These are phyloP conservation scores for Nymphalis c-album DNA, from an alignment of 2,888 invertebrate genomes.

Conservation along the genomic window DNA sequence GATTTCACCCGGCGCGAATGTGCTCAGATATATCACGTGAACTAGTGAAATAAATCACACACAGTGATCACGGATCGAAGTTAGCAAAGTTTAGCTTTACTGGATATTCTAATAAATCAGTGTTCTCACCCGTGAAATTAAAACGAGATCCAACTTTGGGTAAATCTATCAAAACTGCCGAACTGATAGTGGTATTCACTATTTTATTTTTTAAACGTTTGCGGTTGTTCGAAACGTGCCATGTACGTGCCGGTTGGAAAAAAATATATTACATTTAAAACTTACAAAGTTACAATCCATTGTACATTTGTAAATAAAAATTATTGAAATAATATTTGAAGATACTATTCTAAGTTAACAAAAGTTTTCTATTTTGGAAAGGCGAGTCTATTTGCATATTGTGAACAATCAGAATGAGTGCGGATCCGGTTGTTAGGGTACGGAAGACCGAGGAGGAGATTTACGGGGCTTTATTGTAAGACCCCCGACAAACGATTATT, in stretches of 20 bases:
- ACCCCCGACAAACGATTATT: constrained; percentile 60
- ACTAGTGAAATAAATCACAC: constrained; percentile 58
- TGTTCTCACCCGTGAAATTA: constrained; percentile 61
- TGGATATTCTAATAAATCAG: constrained; percentile 64
- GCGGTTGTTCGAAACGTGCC: not conserved
- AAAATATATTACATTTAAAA: no score
- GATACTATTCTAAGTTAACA: constrained; percentile 32
- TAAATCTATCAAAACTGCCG: constrained; percentile 49
- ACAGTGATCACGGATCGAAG: constrained; percentile 64
- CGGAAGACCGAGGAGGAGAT: constrained; percentile 38
- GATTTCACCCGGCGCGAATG: constrained; percentile 25
- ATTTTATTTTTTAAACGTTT: constrained; percentile 2
- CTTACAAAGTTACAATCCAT: no score
- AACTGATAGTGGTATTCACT: constrained; percentile 25
- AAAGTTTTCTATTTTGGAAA: constrained; percentile 32
- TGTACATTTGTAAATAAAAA: not conserved
- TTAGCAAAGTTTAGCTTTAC: constrained; percentile 64
- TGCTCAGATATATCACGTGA: constrained; percentile 52
- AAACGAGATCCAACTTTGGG: constrained; percentile 52
- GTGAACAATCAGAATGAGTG: constrained; percentile 47
- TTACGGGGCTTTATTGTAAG: constrained; percentile 55
- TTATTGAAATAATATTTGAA: constrained; percentile 14
- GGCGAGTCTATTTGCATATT: constrained; percentile 43
- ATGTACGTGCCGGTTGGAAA: no score
- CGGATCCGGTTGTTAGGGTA: constrained; percentile 46